Percentiles rank a stretch among this genome's conserved stretches.
Evolutionary conservation across 2,113 vertebrate species (phyloP).

Genomic region (Genyomyrus donnyi): DNA sequence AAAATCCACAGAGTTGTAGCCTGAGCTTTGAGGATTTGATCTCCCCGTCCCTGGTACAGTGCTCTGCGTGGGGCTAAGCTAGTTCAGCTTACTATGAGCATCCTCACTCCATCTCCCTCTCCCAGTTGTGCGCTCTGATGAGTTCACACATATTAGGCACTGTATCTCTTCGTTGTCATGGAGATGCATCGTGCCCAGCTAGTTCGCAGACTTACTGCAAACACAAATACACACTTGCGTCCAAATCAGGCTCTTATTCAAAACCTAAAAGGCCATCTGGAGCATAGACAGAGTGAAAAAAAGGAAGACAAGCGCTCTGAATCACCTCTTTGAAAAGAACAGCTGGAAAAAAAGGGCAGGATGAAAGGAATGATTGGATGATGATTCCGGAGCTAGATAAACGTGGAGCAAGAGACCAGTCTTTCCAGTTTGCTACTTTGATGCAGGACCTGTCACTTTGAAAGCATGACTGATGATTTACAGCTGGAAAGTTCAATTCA

Average conservation of each 20-base stretch:
- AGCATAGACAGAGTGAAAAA: slow-evolving; percentile 6
- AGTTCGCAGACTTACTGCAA: slow-evolving; percentile 2
- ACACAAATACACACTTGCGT: slow-evolving; percentile 11
- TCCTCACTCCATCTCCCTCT: background rate
- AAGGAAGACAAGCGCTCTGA: background rate
- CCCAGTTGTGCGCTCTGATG: background rate
- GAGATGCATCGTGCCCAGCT: background rate
- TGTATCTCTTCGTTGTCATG: background rate
- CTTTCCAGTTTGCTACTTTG: background rate
- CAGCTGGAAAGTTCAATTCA: background rate
- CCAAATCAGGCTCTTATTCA: slow-evolving; percentile 14
- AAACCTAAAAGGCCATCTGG: slow-evolving; percentile 12
- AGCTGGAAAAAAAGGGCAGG: background rate
- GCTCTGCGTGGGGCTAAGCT: background rate
- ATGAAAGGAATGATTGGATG: background rate
- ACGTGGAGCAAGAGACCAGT: slow-evolving; percentile 1
- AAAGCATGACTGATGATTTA: slow-evolving; percentile 3
- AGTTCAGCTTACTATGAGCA: background rate
- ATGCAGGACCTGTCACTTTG: background rate
- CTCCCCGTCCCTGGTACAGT: background rate
- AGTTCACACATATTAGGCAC: background rate
- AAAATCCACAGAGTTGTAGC: background rate
- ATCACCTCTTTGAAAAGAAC: slow-evolving; percentile 13
- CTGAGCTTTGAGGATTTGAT: background rate
- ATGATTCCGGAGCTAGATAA: slow-evolving; percentile 3